A percentile compares a stretch with the other conserved stretches of the same genome.
Evolutionary conservation across 2,797 vertebrate genomes (phyloP).

Genomic region (Manis pentadactyla): DNA sequence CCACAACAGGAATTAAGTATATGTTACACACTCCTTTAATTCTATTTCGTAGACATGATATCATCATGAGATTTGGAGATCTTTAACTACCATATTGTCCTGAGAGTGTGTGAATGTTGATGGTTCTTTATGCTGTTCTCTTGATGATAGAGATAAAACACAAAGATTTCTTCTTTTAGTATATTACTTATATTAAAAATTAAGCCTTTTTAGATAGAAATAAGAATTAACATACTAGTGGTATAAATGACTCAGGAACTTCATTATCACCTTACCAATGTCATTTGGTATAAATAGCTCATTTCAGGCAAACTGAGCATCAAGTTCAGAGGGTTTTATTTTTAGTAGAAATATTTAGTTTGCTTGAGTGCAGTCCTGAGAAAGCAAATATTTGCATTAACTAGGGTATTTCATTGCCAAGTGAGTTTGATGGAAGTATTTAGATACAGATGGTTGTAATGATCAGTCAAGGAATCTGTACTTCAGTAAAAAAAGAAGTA

Average conservation of each 20-base stretch:
- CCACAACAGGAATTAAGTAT: background rate
- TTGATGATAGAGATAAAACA: background rate
- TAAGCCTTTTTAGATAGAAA: background rate
- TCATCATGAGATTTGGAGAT: background rate
- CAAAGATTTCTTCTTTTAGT: conserved; percentile 22
- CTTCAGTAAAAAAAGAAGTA: background rate
- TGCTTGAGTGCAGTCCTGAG: background rate
- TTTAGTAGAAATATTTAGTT: background rate
- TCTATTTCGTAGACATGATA: background rate
- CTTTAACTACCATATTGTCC: conserved; percentile 16
- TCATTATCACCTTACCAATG: background rate
- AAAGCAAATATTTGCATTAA: conserved; percentile 6
- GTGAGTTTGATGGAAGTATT: background rate
- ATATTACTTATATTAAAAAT: conserved; percentile 33
- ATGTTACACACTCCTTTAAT: background rate
- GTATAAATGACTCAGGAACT: conserved; percentile 12
- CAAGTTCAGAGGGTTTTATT: background rate
- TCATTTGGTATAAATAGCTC: background rate
- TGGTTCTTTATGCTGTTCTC: background rate
- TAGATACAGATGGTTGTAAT: background rate
- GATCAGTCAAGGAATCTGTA: background rate
- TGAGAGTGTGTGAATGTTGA: background rate
- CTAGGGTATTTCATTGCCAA: background rate
- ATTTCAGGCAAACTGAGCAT: background rate
- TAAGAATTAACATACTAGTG: conserved; percentile 5